Evolutionary conservation across 2,888 invertebrate species (phyloP), one percentile per base, ranked within the genome.

Genomic region (Rhamnusium bicolor): DNA sequence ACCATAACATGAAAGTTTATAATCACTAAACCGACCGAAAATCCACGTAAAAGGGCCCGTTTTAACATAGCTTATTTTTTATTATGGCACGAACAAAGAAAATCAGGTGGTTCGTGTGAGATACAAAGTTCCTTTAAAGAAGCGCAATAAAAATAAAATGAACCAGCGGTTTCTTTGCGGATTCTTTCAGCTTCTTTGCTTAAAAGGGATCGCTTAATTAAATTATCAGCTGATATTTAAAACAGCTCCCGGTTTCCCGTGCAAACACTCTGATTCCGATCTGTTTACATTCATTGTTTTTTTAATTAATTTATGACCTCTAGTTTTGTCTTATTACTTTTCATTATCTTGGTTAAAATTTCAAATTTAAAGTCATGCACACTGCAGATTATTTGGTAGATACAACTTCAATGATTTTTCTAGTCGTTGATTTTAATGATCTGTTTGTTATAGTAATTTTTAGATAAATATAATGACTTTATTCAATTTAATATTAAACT

Each of bases 201-300:
- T 85, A 81, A 84, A 84, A 85, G 85, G 86, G 84, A 85, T 84
- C 84, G 85, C 87, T 87, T 88, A 88, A 88, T 88, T 88, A 87
- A 88, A 88, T 88, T 87, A 88, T 87, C 87, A 86, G 86, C 86
- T 86, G 87, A 87, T 87, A 87, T 87, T 87, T 87, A 86, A 87
- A 87, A 85, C 86, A 82, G 85, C 80, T 83, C 65, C 73, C 73
- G 69, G 73, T 74, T 73, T 73, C 69, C 76, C 71, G 77, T 74
- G 80, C 77, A 78, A 79, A 79, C 58, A 68, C 73, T 56, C 74
- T 71, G 71, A 70, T 73, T 63, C 68, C 69, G 74, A 76, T 78
- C 76, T 72, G 76, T 78, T 78, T 76, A 68, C 75, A 61, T 76
- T 78, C 75, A 74, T 78, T 78, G 78, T 76, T 74, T 78, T 78